These are phyloP conservation scores for Drosophila ananassae DNA, from an alignment of 1,140 invertebrate species.

Conservation along the genomic window DNA sequence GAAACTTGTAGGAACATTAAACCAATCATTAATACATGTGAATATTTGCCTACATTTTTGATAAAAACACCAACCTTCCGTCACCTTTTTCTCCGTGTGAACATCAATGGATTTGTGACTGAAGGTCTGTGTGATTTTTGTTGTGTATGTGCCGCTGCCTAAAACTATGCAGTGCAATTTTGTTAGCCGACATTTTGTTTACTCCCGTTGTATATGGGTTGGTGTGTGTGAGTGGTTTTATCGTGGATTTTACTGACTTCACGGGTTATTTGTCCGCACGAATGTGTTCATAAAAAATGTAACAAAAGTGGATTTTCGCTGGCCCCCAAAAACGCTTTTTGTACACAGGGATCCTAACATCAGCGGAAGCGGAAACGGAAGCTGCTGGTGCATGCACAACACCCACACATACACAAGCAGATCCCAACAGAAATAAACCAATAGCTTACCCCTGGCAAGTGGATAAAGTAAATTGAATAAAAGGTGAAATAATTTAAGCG, in stretches of 20 bases:
- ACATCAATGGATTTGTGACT: slow-evolving; percentile 43
- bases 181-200: slow-evolving; percentile 72
- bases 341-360: slow-evolving; percentile 22
- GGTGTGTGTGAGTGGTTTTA: slow-evolving; percentile 45
- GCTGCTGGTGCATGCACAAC: slow-evolving; percentile 46
- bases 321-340: slow-evolving; percentile 47
- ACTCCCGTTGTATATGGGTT: slow-evolving; percentile 22
- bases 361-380: slow-evolving; percentile 54
- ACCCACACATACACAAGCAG: slow-evolving; percentile 17
- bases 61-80: too few species aligned
- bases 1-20: too few species aligned
- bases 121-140: slow-evolving; percentile 35
- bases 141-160: slow-evolving; percentile 51
- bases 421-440: slow-evolving; percentile 12
- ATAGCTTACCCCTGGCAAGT: slow-evolving; percentile 32
- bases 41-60: too few species aligned
- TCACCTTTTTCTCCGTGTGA: slow-evolving; percentile 8
- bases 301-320: slow-evolving; percentile 71
- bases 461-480: slow-evolving; percentile 76
- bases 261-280: slow-evolving; percentile 74
- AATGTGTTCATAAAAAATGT: slow-evolving; percentile 79
- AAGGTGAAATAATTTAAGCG: slow-evolving; percentile 73
- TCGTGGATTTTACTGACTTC: slow-evolving; percentile 76
- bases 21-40: too few species aligned
- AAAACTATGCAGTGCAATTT: slow-evolving; percentile 78